Conservation (phyloP, 2,113 vertebrate genomes). For the Nannobrachium achirus region DNA sequence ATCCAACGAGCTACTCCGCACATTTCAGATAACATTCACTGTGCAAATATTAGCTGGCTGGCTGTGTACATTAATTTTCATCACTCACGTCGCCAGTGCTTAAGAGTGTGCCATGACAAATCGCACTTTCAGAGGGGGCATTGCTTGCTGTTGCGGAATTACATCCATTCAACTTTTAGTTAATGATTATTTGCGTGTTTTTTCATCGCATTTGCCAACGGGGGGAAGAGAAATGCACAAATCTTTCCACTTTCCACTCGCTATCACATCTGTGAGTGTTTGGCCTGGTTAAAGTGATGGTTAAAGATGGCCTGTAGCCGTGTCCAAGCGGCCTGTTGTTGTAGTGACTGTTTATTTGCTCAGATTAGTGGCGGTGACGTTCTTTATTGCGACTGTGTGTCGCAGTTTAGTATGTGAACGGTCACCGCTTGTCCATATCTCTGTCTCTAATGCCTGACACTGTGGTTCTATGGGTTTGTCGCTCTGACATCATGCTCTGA, state of each 20-base stretch:
- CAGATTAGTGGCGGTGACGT: too few species aligned
- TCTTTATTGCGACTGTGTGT: too few species aligned
- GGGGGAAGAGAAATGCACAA: neutral
- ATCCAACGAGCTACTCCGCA: conserved; percentile 33
- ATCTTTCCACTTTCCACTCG: neutral
- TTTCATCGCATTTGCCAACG: conserved; percentile 1
- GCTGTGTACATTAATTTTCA: conserved; percentile 49
- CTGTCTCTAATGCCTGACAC: too few species aligned
- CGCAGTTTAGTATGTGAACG: too few species aligned
- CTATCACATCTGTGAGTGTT: neutral
- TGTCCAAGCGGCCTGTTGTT: neutral
- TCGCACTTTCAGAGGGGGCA: conserved; percentile 32
- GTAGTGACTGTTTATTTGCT: neutral
- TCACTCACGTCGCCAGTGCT: conserved; percentile 31
- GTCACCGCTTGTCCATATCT: too few species aligned
- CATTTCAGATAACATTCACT: conserved; percentile 53
- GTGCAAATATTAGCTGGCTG: conserved; percentile 61
- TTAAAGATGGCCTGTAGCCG: neutral
- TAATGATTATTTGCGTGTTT: conserved; percentile 2
- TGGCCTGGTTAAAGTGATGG: neutral
- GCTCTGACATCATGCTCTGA: too few species aligned
- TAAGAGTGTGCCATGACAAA: conserved; percentile 31
- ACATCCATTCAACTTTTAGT: conserved; percentile 26
- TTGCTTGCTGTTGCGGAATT: conserved; percentile 23
- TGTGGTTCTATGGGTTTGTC: too few species aligned